phyloP scores from a whole-genome alignment of 1,140 invertebrate genomes.

The Stratiolaelaps scimitus region DNA sequence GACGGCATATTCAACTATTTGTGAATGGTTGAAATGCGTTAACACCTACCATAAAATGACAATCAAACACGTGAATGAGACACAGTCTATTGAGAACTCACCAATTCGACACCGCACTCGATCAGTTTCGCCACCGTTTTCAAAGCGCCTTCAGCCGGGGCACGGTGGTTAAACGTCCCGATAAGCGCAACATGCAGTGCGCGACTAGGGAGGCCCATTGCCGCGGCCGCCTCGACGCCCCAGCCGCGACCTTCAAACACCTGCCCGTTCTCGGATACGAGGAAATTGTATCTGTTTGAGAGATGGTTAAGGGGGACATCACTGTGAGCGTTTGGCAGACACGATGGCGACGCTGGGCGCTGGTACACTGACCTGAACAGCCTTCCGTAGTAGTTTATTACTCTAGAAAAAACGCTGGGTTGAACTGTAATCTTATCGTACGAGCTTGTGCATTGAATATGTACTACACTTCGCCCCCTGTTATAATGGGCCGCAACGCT shows the following conservation, averaged over 20 bases:
- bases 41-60: too few species aligned
- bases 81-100: neutral
- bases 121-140: constrained; percentile 29
- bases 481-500: too few species aligned
- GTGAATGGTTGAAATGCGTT: too few species aligned
- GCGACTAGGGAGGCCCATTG: constrained; percentile 32
- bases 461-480: too few species aligned
- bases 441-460: too few species aligned
- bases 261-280: constrained; percentile 33
- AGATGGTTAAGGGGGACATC: constrained; percentile 22
- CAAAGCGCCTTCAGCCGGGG: constrained; percentile 27
- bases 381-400: too few species aligned
- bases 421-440: too few species aligned
- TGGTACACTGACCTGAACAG: neutral
- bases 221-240: constrained; percentile 32
- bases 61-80: too few species aligned
- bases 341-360: neutral
- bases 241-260: constrained; percentile 35
- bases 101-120: constrained; percentile 31
- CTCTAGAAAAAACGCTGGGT: too few species aligned
- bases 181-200: constrained; percentile 36
- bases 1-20: too few species aligned
- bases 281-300: constrained; percentile 34
- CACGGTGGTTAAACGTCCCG: constrained; percentile 32
- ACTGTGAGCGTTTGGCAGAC: constrained; percentile 8